phyloP scores from a whole-genome alignment of 92 coral and sea anemone genomes.

The Bergia sp. region DNA sequence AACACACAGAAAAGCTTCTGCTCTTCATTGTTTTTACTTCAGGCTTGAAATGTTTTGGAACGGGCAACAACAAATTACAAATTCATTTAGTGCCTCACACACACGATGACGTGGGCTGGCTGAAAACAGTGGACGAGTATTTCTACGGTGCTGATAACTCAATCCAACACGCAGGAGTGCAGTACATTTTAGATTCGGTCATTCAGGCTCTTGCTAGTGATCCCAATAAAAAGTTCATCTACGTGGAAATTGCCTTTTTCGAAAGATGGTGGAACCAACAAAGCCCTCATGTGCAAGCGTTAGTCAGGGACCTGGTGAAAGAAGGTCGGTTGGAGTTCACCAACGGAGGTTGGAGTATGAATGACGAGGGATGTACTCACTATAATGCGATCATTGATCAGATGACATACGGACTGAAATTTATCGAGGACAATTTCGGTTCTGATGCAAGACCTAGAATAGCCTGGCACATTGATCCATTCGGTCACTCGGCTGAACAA shows the following conservation, averaged over 20 bases:
- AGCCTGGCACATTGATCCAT: conserved; percentile 88
- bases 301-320: conserved; percentile 64
- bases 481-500: conserved; percentile 81
- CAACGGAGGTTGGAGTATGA: conserved; percentile 85
- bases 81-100: conserved; percentile 75
- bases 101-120: conserved; percentile 74
- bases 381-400: conserved; percentile 82
- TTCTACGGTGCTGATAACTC: conserved; percentile 64
- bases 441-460: conserved; percentile 68
- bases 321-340: conserved; percentile 66
- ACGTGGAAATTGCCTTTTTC: conserved; percentile 77
- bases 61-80: conserved; percentile 55
- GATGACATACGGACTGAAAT: conserved; percentile 70
- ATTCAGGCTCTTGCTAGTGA: conserved; percentile 51
- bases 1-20: neutral
- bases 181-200: conserved; percentile 63
- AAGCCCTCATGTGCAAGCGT: conserved; percentile 47
- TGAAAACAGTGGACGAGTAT: conserved; percentile 51
- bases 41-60: conserved; percentile 20
- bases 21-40: neutral
- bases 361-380: conserved; percentile 78
- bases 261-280: conserved; percentile 80
- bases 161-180: conserved; percentile 69
- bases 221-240: conserved; percentile 58
- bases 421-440: conserved; percentile 16